phyloP scores from a whole-genome alignment of 2,888 invertebrate species.

The Nymphalis polychloros region DNA sequence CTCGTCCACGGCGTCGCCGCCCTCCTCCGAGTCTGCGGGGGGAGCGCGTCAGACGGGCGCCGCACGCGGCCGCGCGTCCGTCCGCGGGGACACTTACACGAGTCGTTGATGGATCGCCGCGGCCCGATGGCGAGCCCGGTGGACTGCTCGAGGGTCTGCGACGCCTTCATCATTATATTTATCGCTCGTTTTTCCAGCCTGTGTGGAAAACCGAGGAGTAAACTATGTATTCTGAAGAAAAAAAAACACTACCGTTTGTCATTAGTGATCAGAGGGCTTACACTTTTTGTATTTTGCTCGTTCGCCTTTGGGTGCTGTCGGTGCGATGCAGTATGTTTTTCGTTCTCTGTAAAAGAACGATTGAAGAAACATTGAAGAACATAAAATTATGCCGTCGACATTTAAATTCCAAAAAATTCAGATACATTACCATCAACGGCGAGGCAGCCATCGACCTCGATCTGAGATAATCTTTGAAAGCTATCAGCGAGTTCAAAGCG shows the following conservation, averaged over 20 bases:
- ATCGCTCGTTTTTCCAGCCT: constrained; percentile 91
- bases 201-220: constrained; percentile 20
- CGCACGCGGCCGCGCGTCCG: no score
- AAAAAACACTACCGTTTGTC: no score
- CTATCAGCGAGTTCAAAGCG: constrained; percentile 87
- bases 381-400: background rate
- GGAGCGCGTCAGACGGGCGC: no score
- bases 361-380: constrained; percentile 5
- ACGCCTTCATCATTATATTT: constrained; percentile 90
- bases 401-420: background rate
- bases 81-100: constrained; percentile 55
- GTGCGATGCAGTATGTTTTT: constrained; percentile 87
- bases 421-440: constrained; percentile 81
- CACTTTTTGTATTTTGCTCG: constrained; percentile 92
- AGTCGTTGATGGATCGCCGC: constrained; percentile 76
- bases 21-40: constrained; percentile 57
- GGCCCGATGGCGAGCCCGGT: constrained; percentile 90
- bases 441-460: constrained; percentile 89
- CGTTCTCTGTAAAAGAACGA: constrained; percentile 78
- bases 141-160: constrained; percentile 90
- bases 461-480: constrained; percentile 90
- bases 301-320: constrained; percentile 88
- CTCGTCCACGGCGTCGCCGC: constrained; percentile 64
- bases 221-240: background rate
- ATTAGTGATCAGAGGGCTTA: constrained; percentile 58